Evolutionary conservation across 2,888 invertebrate genomes (phyloP).

Genomic region (Drosophila pseudotalamancana): DNA sequence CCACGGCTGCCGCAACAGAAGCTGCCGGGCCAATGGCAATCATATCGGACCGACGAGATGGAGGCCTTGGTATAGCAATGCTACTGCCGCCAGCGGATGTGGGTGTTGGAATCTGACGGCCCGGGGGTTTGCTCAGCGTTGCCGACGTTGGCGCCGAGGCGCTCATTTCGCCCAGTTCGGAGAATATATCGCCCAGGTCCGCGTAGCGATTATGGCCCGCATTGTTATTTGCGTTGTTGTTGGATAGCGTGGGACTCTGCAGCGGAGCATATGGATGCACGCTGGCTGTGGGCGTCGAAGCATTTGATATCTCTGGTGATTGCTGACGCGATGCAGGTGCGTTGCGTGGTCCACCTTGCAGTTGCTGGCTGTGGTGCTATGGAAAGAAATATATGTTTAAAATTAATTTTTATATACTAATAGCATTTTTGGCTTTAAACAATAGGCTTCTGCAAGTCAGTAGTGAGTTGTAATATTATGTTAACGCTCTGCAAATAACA

Average conservation of each 20-base stretch:
- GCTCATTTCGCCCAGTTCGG: conserved; percentile 92
- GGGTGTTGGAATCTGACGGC: conserved; percentile 91
- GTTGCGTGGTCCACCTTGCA: conserved; percentile 64
- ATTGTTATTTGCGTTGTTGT: conserved; percentile 85
- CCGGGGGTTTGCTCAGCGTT: conserved; percentile 81
- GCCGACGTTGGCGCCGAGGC: conserved; percentile 87
- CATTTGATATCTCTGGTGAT: conserved; percentile 92
- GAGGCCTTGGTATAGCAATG: conserved; percentile 94
- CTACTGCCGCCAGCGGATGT: conserved; percentile 87
- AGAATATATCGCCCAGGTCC: conserved; percentile 92
- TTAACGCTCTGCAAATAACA: too few species aligned
- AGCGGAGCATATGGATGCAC: conserved; percentile 93
- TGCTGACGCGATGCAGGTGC: conserved; percentile 84
- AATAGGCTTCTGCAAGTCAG: too few species aligned
- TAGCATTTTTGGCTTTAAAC: too few species aligned
- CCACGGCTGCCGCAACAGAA: conserved; percentile 35
- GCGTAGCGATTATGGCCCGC: conserved; percentile 84
- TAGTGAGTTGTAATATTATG: too few species aligned
- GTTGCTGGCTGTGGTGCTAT: conserved; percentile 85
- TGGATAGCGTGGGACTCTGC: conserved; percentile 90
- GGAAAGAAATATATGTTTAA: neutral
- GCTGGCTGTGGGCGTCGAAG: conserved; percentile 85
- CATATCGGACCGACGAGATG: conserved; percentile 92
- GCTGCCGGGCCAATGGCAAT: conserved; percentile 68
- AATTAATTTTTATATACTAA: neutral